These are phyloP conservation scores for Rhabdornis inornatus DNA, from an alignment of 2,113 vertebrate species.

Conservation along the genomic window DNA sequence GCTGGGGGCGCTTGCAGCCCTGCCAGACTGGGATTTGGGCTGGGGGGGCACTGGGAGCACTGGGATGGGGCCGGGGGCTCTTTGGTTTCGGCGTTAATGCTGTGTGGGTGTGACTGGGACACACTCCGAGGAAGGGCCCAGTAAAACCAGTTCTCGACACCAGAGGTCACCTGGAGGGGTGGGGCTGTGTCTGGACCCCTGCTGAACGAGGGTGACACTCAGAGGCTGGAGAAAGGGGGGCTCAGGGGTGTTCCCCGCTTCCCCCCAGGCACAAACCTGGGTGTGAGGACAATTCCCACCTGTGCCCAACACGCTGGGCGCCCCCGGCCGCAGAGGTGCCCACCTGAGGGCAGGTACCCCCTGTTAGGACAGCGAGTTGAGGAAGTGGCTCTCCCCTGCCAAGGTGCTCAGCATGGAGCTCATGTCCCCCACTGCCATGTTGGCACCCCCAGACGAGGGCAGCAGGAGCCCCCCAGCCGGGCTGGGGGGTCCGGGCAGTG, in stretches of 20 bases:
- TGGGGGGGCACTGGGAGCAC: not conserved
- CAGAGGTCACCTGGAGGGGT: not conserved
- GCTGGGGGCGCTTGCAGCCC: not conserved
- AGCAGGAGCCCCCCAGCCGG: conserved; percentile 65
- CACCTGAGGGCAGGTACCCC: not conserved
- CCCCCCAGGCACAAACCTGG: too few relatives aligned
- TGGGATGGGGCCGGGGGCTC: not conserved
- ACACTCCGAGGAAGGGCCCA: not conserved
- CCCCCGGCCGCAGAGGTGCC: not conserved
- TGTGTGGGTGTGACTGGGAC: not conserved
- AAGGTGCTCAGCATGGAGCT: conserved; percentile 91
- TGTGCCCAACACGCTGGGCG: rapidly evolving
- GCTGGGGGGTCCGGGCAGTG: conserved; percentile 71
- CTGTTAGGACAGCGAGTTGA: conserved; percentile 84
- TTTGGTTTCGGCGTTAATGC: conserved; percentile 13
- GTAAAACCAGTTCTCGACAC: not conserved
- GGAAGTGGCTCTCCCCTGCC: conserved; percentile 93
- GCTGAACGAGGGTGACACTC: not conserved
- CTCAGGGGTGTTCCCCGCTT: rapidly evolving
- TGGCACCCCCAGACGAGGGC: conserved; percentile 43
- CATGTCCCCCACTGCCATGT: conserved; percentile 98
- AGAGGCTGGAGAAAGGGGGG: too few relatives aligned
- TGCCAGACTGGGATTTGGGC: not conserved
- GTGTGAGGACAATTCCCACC: rapidly evolving
- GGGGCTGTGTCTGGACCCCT: not conserved